Evolutionary conservation across 2,797 vertebrate genomes (phyloP), one percentile per base, ranked within the genome.

Genomic region (Otolemur crassicaudatus): DNA sequence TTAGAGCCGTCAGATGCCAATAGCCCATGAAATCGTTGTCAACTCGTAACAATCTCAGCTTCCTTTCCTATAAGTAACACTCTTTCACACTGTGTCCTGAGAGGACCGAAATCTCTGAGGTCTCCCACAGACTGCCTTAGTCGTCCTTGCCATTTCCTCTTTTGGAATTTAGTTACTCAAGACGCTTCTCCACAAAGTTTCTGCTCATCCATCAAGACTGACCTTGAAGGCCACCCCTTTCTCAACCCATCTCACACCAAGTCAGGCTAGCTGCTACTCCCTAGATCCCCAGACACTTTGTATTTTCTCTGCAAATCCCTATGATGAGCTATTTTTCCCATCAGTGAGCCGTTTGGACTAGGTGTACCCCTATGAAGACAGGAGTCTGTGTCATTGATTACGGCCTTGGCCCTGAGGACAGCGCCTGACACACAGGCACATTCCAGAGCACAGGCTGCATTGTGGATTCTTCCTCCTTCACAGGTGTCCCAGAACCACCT

Each of bases 351-450:
- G 16, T 19, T 8, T 10, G 19, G 73, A 27, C 20, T 20, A 17
- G 0, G 0, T 29, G 37, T 27, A 80, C 23, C 46, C 29, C 12
- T 53, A 4, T 0, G 17, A n/a, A 27, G 23, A n/a, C 13, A 10
- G 3, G 29, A 11, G 43, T 19, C 37, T 11, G n/a, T 61, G 16
- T 56, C 43, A 17, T 2, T 1, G 43, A 25, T 2, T 2, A 8
- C 2, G 16, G 1, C 79, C 34, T 37, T 3, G 12, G 40, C 53
- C 25, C 9, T 22, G 19, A 34, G 3, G 29, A 14, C 72, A 16
- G 46, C 20, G 5, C 53, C 79, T 56, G 63, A 12, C 17, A 63
- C 3, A 1, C 7, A 20, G 16, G 34, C 22, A 14, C 10, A 4
- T 5, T 17, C 46, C 20, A 19, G 73, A 73, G 58, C 29, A 16